Base-by-base conservation (phyloP, 2,113 vertebrate species). In the Nothocercus nigrocapillus region DNA sequence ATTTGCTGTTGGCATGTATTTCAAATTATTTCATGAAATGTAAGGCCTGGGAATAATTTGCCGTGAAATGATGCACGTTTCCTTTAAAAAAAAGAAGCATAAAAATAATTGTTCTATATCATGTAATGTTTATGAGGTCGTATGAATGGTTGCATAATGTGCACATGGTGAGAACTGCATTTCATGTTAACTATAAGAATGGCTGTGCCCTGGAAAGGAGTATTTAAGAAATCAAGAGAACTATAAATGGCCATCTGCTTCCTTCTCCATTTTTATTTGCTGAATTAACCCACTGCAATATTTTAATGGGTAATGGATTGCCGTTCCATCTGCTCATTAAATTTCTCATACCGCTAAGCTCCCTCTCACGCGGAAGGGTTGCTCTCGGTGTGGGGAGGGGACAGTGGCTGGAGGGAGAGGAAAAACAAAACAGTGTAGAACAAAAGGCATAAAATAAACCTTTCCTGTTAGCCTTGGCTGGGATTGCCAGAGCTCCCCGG, bases 221-320 rank as follows among this genome's bases (percentile, higher is more conserved):
- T 97, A 96, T 94, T 95, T 95, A 97, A 97, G 96, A 98, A 98
- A 98, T 97, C 95, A 93, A 92, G 96, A 95, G 70, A 96, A 96
- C 94, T 96, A 91, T 97, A 97, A 98, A 97, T 28, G 75, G 63
- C 97, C 97, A 98, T 98, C 97, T 98, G 97, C 85, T 97, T 92
- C 66, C 70, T 95, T 97, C 94, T 97, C 84, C 90, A 59, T 96
- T 97, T 98, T 96, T 97, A 97, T 97, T 97, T 97, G 91, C 92
- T 96, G 85, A 89, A 97, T 97, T 98, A 97, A 97, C 96, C 94
- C 92, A 93, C 79, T 97, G 93, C 92, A 97, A 69, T 97, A 97
- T 98, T 98, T 98, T 98, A 98, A 96, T 96, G 96, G 97, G 93
- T 95, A 97, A 97, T 95, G 90, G 90, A 89, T 91, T 96, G 67